Percentiles rank a stretch among this genome's conserved stretches.
These are phyloP conservation scores for Drosophila azteca DNA, from an alignment of 1,140 invertebrate species.

Conservation along the genomic window DNA sequence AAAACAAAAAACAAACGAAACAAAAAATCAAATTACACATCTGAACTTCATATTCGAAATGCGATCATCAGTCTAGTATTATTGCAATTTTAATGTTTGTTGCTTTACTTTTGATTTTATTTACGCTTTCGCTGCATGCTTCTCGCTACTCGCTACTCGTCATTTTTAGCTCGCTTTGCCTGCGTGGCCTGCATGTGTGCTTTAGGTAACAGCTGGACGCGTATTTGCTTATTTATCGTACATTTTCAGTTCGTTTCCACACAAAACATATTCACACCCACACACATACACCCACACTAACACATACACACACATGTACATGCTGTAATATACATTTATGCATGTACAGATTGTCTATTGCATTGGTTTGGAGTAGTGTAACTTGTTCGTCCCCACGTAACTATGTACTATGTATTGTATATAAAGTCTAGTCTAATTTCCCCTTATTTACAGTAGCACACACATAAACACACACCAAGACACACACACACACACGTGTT, in stretches of 20 bases:
- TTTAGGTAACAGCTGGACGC: neutral
- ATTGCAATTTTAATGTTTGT: slow-evolving; percentile 31
- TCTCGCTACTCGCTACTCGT: slow-evolving; percentile 31
- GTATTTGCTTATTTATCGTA: slow-evolving; percentile 32
- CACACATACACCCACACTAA: slow-evolving; percentile 4
- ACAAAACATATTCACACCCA: slow-evolving; percentile 1
- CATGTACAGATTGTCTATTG: slow-evolving; percentile 24
- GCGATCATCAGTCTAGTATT: slow-evolving; percentile 35
- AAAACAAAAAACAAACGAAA: slow-evolving; percentile 3
- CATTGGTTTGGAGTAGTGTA: slow-evolving; percentile 45
- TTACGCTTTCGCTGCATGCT: slow-evolving; percentile 61
- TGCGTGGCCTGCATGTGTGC: slow-evolving; percentile 20
- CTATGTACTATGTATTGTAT: slow-evolving; percentile 42
- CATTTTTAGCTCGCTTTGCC: slow-evolving; percentile 16
- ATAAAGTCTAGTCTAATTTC: slow-evolving; percentile 39
- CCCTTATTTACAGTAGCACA: slow-evolving; percentile 3
- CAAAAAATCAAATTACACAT: slow-evolving; percentile 25
- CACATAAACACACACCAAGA: slow-evolving; percentile 5
- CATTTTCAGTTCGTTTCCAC: slow-evolving; percentile 5
- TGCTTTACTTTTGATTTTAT: slow-evolving; percentile 61
- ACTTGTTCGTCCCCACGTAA: slow-evolving; percentile 20
- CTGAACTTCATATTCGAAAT: slow-evolving; percentile 50
- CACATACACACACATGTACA: slow-evolving; percentile 13
- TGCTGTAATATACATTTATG: slow-evolving; percentile 27
- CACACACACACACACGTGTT: slow-evolving; percentile 12